Percentiles rank a stretch among this genome's conserved stretches.
These are phyloP conservation scores for Crotalus horridus DNA, from an alignment of 2,113 vertebrate genomes.

Conservation along the genomic window DNA sequence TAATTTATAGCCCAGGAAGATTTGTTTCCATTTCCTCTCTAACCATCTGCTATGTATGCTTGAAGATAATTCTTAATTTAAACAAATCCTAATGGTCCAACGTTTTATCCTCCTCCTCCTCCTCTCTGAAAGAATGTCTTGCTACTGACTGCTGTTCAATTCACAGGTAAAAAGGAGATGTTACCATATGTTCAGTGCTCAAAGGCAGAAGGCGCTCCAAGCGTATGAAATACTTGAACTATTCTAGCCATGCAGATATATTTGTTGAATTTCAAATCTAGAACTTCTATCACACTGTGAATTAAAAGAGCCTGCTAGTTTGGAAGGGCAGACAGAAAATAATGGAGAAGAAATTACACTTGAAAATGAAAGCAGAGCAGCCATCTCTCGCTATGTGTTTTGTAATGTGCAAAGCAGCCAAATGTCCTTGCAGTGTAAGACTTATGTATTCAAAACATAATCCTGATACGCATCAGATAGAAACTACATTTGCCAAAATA, in stretches of 20 bases:
- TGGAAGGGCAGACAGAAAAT: not conserved
- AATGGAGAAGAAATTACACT: not conserved
- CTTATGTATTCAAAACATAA: not conserved
- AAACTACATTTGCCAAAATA: not conserved
- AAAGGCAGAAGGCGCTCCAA: not conserved
- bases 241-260: not conserved
- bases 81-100: not conserved
- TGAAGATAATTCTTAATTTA: constrained; percentile 22
- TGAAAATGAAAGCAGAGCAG: not conserved
- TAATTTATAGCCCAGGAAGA: not conserved
- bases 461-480: not conserved
- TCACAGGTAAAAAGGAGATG: not conserved
- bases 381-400: not conserved
- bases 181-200: not conserved
- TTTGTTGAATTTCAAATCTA: not conserved
- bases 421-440: not conserved
- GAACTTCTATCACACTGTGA: not conserved
- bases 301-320: not conserved
- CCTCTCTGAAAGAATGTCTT: not conserved
- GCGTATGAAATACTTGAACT: not conserved
- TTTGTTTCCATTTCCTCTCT: not conserved
- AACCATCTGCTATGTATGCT: constrained; percentile 16
- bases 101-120: not conserved
- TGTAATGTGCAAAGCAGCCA: not conserved
- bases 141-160: not conserved